Evolutionary conservation across 2,797 vertebrate species (phyloP).

Genomic region (Chanos chanos): DNA sequence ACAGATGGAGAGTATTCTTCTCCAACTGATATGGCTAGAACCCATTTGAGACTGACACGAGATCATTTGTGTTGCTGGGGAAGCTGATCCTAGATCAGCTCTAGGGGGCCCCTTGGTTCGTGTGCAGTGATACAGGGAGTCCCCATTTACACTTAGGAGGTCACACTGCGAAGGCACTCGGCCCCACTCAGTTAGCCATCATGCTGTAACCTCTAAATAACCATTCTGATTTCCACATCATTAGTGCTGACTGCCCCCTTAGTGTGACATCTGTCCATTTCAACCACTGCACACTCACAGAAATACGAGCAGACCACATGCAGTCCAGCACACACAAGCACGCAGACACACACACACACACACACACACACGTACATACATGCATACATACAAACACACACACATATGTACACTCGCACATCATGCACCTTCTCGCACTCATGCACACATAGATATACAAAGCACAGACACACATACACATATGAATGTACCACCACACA

Average conservation of each 20-base stretch:
- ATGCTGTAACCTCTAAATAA: conserved; percentile 24
- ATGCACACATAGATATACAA: neutral
- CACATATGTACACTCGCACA: neutral
- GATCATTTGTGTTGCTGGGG: too few species aligned
- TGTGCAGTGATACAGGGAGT: too few species aligned
- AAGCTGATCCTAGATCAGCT: too few species aligned
- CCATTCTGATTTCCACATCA: conserved; percentile 23
- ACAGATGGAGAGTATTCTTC: too few species aligned
- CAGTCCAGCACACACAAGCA: conserved; percentile 4
- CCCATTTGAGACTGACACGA: too few species aligned
- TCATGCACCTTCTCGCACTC: too few species aligned
- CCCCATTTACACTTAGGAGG: neutral
- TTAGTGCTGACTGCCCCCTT: conserved; percentile 29
- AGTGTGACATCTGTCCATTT: neutral
- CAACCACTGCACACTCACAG: conserved; percentile 1
- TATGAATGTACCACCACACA: too few species aligned
- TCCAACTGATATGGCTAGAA: too few species aligned
- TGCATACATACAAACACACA: neutral
- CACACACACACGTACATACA: neutral
- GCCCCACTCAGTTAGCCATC: conserved; percentile 25
- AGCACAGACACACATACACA: neutral
- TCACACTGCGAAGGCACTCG: neutral
- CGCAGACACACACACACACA: neutral
- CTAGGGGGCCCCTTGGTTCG: too few species aligned
- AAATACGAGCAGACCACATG: too few species aligned